Conservation (phyloP, 2,888 invertebrate genomes). For the Saturnia japonica region DNA sequence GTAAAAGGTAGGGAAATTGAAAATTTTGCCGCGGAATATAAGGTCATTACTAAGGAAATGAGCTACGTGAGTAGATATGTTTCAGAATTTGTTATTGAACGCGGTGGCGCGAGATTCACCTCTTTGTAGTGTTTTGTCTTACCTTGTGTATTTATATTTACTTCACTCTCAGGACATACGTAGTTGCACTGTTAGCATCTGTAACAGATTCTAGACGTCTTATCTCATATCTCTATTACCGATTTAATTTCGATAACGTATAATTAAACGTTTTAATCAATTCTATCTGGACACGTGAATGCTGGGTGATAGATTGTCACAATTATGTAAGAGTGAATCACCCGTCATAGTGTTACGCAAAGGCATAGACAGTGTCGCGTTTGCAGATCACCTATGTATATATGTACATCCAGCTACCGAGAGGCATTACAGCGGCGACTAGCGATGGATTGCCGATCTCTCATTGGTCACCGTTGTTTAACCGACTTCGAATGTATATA, state of each 20-base stretch:
- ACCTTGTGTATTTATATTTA: not conserved
- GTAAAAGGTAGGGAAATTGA: slow-evolving; percentile 78
- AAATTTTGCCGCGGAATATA: slow-evolving; percentile 78
- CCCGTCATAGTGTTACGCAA: too few species aligned
- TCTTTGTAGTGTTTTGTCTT: slow-evolving; percentile 20
- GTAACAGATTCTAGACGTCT: not conserved
- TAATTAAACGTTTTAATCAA: not conserved
- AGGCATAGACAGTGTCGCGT: too few species aligned
- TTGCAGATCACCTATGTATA: too few species aligned
- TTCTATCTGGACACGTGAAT: not conserved
- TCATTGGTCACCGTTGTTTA: too few species aligned
- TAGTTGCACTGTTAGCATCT: not conserved
- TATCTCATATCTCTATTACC: slow-evolving; percentile 4
- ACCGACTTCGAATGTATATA: too few species aligned
- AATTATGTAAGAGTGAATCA: too few species aligned
- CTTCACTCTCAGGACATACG: not conserved
- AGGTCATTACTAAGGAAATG: slow-evolving; percentile 79
- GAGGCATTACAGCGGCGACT: too few species aligned
- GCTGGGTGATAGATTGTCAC: too few species aligned
- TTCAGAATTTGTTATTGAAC: slow-evolving; percentile 58
- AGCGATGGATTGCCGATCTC: too few species aligned
- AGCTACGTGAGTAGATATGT: slow-evolving; percentile 77
- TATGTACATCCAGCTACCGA: too few species aligned
- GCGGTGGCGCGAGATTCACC: slow-evolving; percentile 37
- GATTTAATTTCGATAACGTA: slow-evolving; percentile 4